Conservation (phyloP, 2,888 invertebrate genomes). For the Xylocampa areola region DNA sequence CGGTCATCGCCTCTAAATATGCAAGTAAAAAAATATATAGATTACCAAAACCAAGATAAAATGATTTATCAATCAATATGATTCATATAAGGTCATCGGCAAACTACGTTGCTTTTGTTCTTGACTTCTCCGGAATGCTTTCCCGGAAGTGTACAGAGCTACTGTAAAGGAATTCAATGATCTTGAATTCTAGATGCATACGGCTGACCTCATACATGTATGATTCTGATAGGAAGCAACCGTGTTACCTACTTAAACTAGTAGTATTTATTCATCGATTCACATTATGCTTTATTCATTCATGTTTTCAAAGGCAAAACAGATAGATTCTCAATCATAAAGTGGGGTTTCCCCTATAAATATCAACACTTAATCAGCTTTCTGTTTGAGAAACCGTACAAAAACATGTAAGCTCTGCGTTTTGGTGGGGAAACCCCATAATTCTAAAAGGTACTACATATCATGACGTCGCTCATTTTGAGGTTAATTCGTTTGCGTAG, state of each 20-base stretch:
- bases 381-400: constrained; percentile 38
- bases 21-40: too few relatives aligned
- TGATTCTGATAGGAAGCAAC: constrained; percentile 21
- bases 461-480: constrained; percentile 14
- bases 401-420: constrained; percentile 23
- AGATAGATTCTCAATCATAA: constrained; percentile 13
- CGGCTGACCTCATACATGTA: constrained; percentile 32
- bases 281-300: constrained; percentile 42
- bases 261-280: constrained; percentile 46
- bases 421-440: constrained; percentile 38
- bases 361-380: constrained; percentile 24
- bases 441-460: constrained; percentile 24
- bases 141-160: constrained; percentile 19
- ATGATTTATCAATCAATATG: constrained; percentile 24
- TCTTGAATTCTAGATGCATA: constrained; percentile 36
- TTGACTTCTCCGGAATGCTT: neutral
- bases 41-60: constrained; percentile 1
- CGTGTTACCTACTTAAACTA: constrained; percentile 19
- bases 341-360: constrained; percentile 21
- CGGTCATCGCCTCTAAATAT: constrained; percentile 5
- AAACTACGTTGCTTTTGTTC: constrained; percentile 1
- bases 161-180: constrained; percentile 9
- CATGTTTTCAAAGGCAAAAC: constrained; percentile 27
- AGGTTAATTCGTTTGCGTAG: constrained; percentile 15
- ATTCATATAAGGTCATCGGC: constrained; percentile 14